phyloP scores from a whole-genome alignment of 2,888 invertebrate genomes.

The Nomada flava region DNA sequence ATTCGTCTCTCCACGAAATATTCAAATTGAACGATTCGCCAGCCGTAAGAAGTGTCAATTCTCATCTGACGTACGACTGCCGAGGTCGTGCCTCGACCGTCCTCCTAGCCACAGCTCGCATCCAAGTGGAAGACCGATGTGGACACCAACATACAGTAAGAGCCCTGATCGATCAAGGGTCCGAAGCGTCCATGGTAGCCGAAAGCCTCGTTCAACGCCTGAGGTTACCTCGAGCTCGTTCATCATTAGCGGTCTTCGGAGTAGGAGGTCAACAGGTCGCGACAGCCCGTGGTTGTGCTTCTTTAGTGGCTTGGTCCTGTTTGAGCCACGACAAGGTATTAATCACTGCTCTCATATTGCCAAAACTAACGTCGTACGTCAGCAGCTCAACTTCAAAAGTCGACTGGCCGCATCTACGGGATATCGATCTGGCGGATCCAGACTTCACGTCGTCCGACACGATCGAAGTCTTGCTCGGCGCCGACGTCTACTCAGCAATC shows the following conservation, averaged over 20 bases:
- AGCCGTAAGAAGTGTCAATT: neutral
- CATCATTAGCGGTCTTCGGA: neutral
- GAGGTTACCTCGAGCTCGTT: neutral
- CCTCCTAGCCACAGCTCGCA: neutral
- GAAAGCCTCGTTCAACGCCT: slow-evolving; percentile 12
- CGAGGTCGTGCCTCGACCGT: neutral
- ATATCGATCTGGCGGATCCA: neutral
- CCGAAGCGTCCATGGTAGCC: neutral
- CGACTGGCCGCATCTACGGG: neutral
- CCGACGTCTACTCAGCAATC: neutral
- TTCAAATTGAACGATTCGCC: neutral
- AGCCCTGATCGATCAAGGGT: slow-evolving; percentile 23
- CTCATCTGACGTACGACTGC: neutral
- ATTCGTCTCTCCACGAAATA: neutral
- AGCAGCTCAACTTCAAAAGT: neutral
- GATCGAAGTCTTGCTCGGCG: neutral
- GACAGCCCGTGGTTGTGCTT: neutral
- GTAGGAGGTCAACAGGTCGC: neutral
- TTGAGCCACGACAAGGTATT: neutral
- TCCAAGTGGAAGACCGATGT: neutral
- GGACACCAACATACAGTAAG: neutral
- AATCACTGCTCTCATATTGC: slow-evolving; percentile 2
- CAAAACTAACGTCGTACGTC: neutral
- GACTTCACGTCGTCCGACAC: neutral
- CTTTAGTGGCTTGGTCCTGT: neutral